phyloP scores from a whole-genome alignment of 2,888 invertebrate species.

The Platynereis dumerilii region DNA sequence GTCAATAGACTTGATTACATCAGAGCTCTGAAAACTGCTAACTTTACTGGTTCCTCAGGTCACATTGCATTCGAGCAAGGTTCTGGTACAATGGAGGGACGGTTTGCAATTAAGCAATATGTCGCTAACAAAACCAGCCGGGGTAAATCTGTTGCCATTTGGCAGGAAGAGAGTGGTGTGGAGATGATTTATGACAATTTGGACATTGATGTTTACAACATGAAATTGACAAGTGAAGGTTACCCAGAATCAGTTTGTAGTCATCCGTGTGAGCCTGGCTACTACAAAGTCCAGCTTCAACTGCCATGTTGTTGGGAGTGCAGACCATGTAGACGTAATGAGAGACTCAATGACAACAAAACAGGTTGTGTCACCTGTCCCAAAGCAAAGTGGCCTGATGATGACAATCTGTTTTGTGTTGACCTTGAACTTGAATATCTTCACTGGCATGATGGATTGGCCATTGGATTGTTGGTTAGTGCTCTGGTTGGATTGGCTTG shows the following conservation, averaged over 20 bases:
- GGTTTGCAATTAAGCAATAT: constrained; percentile 2
- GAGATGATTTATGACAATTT: background rate
- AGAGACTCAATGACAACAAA: constrained; percentile 2
- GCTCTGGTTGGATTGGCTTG: constrained; percentile 1
- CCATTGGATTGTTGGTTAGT: background rate
- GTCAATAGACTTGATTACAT: too few relatives aligned
- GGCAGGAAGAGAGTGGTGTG: background rate
- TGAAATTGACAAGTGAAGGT: background rate
- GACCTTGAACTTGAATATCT: constrained; percentile 1
- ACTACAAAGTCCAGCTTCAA: constrained; percentile 2
- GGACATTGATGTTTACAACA: background rate
- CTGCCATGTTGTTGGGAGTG: constrained; percentile 19
- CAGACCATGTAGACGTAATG: background rate
- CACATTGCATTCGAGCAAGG: background rate
- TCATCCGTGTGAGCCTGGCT: background rate
- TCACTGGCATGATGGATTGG: background rate
- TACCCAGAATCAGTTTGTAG: constrained; percentile 13
- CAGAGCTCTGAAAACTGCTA: too few relatives aligned
- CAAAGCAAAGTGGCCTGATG: constrained; percentile 7
- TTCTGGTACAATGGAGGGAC: background rate
- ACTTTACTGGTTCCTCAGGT: background rate
- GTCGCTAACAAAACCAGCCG: background rate
- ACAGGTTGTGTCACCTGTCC: constrained; percentile 4
- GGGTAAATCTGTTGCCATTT: background rate
- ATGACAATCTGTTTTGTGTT: background rate